phyloP scores from a whole-genome alignment of 2,888 invertebrate genomes.

The Callinectes sapidus region DNA sequence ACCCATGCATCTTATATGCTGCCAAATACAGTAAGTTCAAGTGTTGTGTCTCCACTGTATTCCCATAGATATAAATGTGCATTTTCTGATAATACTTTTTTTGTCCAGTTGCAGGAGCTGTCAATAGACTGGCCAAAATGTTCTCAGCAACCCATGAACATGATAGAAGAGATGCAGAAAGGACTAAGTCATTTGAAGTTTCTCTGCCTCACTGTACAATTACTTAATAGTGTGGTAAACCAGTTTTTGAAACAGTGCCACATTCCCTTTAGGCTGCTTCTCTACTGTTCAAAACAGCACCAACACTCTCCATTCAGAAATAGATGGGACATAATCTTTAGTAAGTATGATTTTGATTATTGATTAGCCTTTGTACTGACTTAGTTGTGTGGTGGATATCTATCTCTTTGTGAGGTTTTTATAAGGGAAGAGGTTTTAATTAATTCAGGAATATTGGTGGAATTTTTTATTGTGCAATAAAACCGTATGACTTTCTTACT shows the following conservation, averaged over 20 bases:
- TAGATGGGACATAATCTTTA: neutral
- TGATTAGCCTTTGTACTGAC: no score
- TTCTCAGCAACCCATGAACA: neutral
- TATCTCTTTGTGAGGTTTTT: no score
- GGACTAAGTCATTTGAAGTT: neutral
- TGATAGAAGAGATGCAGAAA: neutral
- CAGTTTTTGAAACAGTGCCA: neutral
- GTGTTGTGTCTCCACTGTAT: no score
- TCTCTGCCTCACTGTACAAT: neutral
- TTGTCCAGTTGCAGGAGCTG: neutral
- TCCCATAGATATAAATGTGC: neutral
- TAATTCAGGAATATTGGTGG: no score
- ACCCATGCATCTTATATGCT: no score
- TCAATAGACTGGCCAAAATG: neutral
- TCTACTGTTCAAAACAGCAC: neutral
- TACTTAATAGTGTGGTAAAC: neutral
- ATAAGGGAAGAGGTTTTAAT: no score
- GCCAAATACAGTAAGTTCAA: no score
- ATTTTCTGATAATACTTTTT: neutral
- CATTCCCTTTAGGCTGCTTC: neutral
- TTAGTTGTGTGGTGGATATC: no score
- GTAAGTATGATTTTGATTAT: neutral
- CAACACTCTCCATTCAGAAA: neutral
- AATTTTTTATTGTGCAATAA: no score
- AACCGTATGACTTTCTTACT: no score